Percentiles rank a stretch among this genome's conserved stretches.
Evolutionary conservation across 2,888 invertebrate genomes (phyloP).

Genomic region (Andrena praecox): DNA sequence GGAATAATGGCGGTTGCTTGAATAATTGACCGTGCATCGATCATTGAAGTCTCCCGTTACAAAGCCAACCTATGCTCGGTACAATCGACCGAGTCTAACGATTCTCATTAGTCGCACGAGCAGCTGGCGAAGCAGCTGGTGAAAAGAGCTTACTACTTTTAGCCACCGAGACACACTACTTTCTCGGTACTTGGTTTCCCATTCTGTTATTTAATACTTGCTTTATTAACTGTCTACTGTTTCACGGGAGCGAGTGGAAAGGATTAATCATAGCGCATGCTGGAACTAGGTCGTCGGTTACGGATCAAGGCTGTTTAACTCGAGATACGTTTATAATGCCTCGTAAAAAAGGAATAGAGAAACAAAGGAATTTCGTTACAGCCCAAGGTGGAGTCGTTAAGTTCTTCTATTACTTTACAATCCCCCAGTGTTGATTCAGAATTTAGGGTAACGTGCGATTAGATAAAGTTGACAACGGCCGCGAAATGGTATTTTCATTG

Average conservation of each 20-base stretch:
- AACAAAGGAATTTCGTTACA: not conserved
- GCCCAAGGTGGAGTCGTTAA: not conserved
- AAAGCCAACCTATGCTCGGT: not conserved
- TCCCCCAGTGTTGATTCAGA: too few relatives aligned
- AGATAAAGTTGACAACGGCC: too few relatives aligned
- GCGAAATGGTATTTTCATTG: too few relatives aligned
- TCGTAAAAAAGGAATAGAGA: not conserved
- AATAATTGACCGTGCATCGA: conserved; percentile 43
- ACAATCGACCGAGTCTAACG: not conserved
- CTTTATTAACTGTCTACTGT: not conserved
- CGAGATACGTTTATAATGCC: conserved; percentile 17
- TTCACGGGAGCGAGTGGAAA: conserved; percentile 30
- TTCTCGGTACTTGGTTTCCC: not conserved
- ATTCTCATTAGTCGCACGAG: not conserved
- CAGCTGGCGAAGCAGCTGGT: not conserved
- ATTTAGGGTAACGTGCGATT: too few relatives aligned
- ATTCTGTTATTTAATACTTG: not conserved
- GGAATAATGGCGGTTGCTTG: not conserved
- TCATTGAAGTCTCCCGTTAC: not conserved
- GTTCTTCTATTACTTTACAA: not conserved
- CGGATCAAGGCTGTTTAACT: conserved; percentile 50
- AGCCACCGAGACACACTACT: not conserved
- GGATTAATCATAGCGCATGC: conserved; percentile 38
- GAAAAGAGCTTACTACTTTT: not conserved
- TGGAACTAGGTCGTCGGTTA: conserved; percentile 53